Base-by-base conservation (phyloP, 35 echinoderm and acorn worm species). In the Chiridota heheva region DNA sequence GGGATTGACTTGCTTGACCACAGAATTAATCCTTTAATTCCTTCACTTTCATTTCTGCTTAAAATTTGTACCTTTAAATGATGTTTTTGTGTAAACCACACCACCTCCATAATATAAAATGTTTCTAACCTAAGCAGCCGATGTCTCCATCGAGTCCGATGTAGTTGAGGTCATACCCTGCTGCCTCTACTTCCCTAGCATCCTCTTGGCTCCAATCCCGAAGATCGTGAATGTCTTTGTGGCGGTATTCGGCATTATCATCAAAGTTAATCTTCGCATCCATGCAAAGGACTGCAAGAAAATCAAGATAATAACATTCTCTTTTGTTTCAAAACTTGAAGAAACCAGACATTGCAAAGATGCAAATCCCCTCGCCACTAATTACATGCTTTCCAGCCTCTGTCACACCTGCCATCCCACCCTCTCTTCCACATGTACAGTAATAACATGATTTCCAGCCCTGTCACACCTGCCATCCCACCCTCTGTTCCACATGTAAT, bases 221-320 rank as follows among this genome's bases (percentile, higher is more conserved):
- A n/a, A 98, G 45, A 24, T 69, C 69, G 38, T 91, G 89, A 22
- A 98, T 88, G 32, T 91, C 80, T 44, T 98, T 82, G 62, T 98
- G 94, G 35, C 94, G 79, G 78, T 76, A 98, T 2, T 84, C 61
- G 44, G 94, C 94, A 39, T 98, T 98, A 81, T 98, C 94, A 77
- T 98, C 94, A 89, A 98, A 98, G 69, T 98, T 98, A 36, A 98
- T 88, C 78, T 98, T 98, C 27, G 89, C 84, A 57, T 98, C 94
- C 94, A 98, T 98, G 40, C 94, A 97, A 4, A 91, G 69, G 2
- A 97, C 94, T 97, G 72, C 3, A 8, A 65, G 29, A 17, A 27
- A 8, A n/a, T 53, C 10, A 53, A 65, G 61, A 15, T 31, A 30
- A 27, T 10, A 65, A 8, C 61, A 65, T 8, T 16, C 10, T 30